Evolutionary conservation across 2,888 invertebrate species (phyloP).

Genomic region (Rhogogaster chlorosoma): DNA sequence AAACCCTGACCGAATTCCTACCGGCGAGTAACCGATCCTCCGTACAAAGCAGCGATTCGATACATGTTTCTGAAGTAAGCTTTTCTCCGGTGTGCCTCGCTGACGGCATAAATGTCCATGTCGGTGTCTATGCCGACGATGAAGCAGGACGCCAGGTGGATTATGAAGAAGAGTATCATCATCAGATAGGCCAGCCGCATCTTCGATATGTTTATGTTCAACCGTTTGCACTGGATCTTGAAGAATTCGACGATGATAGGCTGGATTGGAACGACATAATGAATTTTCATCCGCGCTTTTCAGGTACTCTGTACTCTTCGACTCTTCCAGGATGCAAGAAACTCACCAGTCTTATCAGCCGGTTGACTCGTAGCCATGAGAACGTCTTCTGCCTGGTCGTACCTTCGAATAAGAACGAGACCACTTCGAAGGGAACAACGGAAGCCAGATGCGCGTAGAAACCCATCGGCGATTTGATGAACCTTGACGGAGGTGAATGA

Average conservation of each 20-base stretch:
- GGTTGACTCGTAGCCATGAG: neutral
- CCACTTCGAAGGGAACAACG: conserved; percentile 18
- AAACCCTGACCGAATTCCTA: neutral
- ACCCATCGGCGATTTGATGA: conserved; percentile 35
- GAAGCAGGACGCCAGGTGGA: conserved; percentile 22
- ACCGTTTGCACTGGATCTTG: conserved; percentile 31
- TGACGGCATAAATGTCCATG: neutral
- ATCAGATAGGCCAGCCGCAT: conserved; percentile 27
- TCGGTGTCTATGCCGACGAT: neutral
- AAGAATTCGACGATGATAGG: conserved; percentile 14
- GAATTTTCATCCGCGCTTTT: neutral
- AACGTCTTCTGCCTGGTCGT: neutral
- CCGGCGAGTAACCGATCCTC: conserved; percentile 6
- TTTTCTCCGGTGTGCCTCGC: neutral
- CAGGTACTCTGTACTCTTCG: neutral
- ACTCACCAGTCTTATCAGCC: conserved; percentile 17
- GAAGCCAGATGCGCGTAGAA: conserved; percentile 32
- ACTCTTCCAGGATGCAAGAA: neutral
- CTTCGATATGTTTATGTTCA: conserved; percentile 33
- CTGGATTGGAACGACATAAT: neutral
- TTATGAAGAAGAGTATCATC: conserved; percentile 12
- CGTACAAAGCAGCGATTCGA: conserved; percentile 4
- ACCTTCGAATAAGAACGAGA: neutral
- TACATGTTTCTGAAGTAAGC: neutral
- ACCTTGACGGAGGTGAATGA: neutral